Evolutionary conservation across 2,113 vertebrate genomes (phyloP), one percentile per base, ranked within the genome.

Genomic region (Columbina picui): DNA sequence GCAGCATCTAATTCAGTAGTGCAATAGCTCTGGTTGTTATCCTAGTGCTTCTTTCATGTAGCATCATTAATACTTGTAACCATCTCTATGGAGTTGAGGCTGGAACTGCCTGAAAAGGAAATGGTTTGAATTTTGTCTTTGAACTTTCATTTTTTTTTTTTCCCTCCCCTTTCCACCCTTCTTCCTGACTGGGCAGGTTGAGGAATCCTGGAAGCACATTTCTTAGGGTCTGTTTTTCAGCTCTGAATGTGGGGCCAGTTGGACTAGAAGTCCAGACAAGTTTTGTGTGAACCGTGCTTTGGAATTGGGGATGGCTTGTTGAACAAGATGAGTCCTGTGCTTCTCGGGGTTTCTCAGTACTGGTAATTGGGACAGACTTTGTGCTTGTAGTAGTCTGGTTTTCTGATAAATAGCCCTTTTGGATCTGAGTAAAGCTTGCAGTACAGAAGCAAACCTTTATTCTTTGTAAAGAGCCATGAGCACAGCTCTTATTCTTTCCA

Each of bases 151-250:
- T 45, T 45, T 39, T 45, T 45, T 19, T 23, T 61, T 47, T 10
- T 14, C 5, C 13, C 10, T 49, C 12, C 3, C 9, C 5, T 4
- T 6, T 4, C 2, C 4, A 16, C 3, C 9, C n/a, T 6, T 26
- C 21, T 9, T 53, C 17, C 61, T 39, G 18, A 30, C 22, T 32
- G 36, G 45, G 14, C 65, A 55, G 22, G 10, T 85, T 90, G 21
- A 21, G 65, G 29, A 34, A 27, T 36, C n/a, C 45, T 90, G 69
- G 43, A 64, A 74, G 10, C 1, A 0, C n/a, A 7, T 10, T 74
- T 7, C 2, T n/a, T 70, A 12, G 63, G 43, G 36, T 12, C 14
- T 53, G 32, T 4, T 59, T 36, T 59, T 63, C 47, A 63, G 22
- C 59, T 91, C 45, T 69, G 12, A 39, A 30, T 32, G 14, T 4